These are phyloP conservation scores for Drosophila pruinosa DNA, from an alignment of 1,140 invertebrate species.

Conservation along the genomic window DNA sequence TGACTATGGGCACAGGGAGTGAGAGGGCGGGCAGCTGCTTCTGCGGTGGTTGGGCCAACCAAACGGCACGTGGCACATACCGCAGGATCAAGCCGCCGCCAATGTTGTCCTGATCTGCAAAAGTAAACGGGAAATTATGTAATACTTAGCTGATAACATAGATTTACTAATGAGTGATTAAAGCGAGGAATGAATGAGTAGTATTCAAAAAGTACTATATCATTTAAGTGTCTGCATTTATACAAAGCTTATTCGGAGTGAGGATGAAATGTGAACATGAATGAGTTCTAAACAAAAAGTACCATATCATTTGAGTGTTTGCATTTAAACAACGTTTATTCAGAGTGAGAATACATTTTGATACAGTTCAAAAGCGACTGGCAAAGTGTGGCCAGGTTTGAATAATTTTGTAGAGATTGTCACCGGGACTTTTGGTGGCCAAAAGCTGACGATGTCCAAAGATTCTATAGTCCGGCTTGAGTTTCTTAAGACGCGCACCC, in stretches of 20 bases:
- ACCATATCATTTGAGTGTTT: background rate
- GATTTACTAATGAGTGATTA: background rate
- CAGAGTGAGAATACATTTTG: background rate
- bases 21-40: constrained; percentile 74
- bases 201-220: background rate
- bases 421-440: constrained; percentile 86
- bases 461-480: constrained; percentile 85
- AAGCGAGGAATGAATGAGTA: background rate
- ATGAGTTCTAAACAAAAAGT: background rate
- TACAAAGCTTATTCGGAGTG: background rate
- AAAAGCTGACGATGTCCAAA: constrained; percentile 86
- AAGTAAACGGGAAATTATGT: background rate
- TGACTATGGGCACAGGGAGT: constrained; percentile 83
- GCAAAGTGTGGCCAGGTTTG: constrained; percentile 85
- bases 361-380: constrained; percentile 9
- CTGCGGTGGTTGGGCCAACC: constrained; percentile 86
- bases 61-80: constrained; percentile 84
- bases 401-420: constrained; percentile 85
- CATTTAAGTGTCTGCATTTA: background rate
- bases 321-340: background rate
- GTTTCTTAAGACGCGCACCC: constrained; percentile 84
- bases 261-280: background rate
- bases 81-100: constrained; percentile 58
- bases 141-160: background rate
- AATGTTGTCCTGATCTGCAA: constrained; percentile 63